Percentiles rank a stretch among this genome's conserved stretches.
Evolutionary conservation across 2,113 vertebrate species (phyloP).

Genomic region (Sander lucioperca): DNA sequence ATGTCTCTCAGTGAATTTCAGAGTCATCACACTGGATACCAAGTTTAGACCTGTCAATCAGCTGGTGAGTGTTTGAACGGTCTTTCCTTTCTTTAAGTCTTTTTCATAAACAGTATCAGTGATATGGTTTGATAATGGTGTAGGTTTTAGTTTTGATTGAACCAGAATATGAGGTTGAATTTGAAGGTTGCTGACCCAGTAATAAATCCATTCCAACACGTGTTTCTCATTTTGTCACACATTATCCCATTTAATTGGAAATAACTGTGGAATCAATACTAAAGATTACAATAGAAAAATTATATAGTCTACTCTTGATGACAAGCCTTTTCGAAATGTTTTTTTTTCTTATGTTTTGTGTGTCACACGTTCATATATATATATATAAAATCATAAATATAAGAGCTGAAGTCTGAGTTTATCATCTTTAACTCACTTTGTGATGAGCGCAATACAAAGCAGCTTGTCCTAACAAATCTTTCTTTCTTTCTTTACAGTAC

Average conservation of each 20-base stretch:
- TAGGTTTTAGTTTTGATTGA: neutral
- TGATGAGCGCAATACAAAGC: neutral
- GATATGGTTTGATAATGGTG: neutral
- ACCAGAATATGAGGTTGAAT: neutral
- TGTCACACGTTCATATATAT: too few species aligned
- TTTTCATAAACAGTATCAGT: neutral
- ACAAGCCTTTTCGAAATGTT: too few species aligned
- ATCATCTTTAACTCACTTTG: neutral
- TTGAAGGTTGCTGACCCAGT: neutral
- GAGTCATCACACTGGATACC: too few species aligned
- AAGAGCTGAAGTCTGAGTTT: neutral
- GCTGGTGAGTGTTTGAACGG: too few species aligned
- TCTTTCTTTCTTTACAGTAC: conserved; percentile 63
- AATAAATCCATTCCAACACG: neutral
- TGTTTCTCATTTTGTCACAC: neutral
- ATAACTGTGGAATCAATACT: neutral
- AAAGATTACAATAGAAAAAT: neutral
- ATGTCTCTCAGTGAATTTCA: too few species aligned
- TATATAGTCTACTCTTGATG: too few species aligned
- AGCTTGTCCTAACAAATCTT: neutral
- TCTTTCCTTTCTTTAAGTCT: neutral
- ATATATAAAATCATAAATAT: neutral
- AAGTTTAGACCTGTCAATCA: too few species aligned
- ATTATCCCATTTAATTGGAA: neutral
- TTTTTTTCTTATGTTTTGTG: too few species aligned